A percentile compares a stretch with the other conserved stretches of the same genome.
These are phyloP conservation scores for Cephalophus harveyi DNA, from an alignment of 2,113 vertebrate genomes.

Conservation along the genomic window DNA sequence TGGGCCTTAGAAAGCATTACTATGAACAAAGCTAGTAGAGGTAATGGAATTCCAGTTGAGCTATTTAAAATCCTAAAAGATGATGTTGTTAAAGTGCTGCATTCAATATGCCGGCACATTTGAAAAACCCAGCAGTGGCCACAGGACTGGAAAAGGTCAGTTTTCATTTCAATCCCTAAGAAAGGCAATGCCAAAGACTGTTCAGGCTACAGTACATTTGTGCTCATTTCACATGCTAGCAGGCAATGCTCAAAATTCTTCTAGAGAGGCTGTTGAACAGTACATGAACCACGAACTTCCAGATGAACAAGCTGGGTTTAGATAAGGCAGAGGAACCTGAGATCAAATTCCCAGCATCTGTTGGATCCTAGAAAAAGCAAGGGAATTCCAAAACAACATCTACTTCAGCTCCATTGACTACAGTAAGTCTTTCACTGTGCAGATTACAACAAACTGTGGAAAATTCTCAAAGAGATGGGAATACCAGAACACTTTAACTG, in stretches of 20 bases:
- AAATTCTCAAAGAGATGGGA: not conserved
- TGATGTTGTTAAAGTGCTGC: not conserved
- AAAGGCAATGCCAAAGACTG: not conserved
- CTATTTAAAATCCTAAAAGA: not conserved
- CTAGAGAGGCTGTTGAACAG: not conserved
- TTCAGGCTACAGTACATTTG: not conserved
- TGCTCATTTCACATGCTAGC: not conserved
- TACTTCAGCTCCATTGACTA: not conserved
- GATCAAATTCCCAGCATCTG: not conserved
- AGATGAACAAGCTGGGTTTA: not conserved
- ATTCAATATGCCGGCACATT: not conserved
- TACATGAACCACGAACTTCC: not conserved
- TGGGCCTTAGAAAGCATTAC: not conserved
- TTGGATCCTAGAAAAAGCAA: not conserved
- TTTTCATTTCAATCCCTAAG: not conserved
- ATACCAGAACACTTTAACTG: not conserved
- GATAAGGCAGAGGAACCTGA: not conserved
- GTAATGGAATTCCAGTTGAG: not conserved
- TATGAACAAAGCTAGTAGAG: not conserved
- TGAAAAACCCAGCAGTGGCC: not conserved
- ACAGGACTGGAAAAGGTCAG: not conserved
- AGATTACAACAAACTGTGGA: not conserved
- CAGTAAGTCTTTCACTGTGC: not conserved
- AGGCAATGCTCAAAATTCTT: not conserved
- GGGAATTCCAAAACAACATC: not conserved